Evolutionary conservation across 2,113 vertebrate species (phyloP).

Genomic region (Anolis carolinensis): DNA sequence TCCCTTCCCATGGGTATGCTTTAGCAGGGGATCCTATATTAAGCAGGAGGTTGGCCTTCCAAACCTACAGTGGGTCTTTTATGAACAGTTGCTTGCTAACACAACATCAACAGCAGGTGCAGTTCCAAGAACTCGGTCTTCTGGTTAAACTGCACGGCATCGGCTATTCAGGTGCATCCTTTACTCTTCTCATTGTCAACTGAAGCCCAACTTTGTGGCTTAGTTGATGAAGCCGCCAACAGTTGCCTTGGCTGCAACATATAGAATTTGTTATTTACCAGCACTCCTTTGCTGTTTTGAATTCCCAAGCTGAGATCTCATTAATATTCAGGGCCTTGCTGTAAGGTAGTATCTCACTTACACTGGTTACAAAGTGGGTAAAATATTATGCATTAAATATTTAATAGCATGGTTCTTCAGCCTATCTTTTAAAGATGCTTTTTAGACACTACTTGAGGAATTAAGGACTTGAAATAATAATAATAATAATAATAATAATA

Average conservation of each 20-base stretch:
- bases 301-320: not conserved
- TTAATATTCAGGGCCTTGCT: not conserved
- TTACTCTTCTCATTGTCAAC: not conserved
- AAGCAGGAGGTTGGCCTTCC: not conserved
- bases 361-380: not conserved
- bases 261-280: not conserved
- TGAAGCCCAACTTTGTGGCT: not conserved
- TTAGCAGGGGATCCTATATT: not conserved
- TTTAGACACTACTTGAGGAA: not conserved
- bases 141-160: constrained; percentile 13
- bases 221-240: not conserved
- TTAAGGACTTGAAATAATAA: no score
- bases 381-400: not conserved
- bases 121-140: not conserved
- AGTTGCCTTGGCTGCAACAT: not conserved
- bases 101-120: constrained; percentile 13
- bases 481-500: no score
- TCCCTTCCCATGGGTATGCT: no score
- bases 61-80: not conserved
- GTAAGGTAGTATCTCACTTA: no score
- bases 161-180: constrained; percentile 19
- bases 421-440: not conserved
- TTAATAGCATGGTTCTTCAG: not conserved
- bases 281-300: not conserved
- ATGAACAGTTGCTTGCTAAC: not conserved